These are phyloP conservation scores for Eudasyphora cyanicolor DNA, from an alignment of 2,888 invertebrate species.

Conservation along the genomic window DNA sequence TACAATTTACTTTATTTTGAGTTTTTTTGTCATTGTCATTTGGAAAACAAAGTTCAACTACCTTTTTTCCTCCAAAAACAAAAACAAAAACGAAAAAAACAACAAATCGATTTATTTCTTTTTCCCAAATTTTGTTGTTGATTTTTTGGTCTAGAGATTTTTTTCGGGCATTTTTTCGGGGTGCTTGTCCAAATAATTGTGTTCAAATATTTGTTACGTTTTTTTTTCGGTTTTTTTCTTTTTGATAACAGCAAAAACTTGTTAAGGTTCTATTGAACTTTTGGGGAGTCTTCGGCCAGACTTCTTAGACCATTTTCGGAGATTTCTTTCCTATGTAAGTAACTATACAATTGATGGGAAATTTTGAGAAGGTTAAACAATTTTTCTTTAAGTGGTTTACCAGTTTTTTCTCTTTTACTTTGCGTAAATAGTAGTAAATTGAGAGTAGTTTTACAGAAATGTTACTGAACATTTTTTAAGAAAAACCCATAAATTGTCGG, in stretches of 20 bases:
- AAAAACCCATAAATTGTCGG: too few species aligned
- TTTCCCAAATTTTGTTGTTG: neutral
- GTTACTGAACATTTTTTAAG: too few species aligned
- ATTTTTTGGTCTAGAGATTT: neutral
- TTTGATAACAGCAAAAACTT: neutral
- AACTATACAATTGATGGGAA: neutral
- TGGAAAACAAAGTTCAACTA: neutral
- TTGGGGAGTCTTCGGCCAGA: neutral
- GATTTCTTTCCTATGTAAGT: neutral
- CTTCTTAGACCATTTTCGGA: neutral
- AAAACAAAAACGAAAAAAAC: neutral
- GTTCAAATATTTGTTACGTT: constrained; percentile 13
- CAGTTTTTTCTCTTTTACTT: too few species aligned
- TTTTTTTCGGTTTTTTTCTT: neutral
- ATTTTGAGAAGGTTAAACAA: neutral
- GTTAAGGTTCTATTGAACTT: constrained; percentile 27
- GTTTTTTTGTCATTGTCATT: neutral
- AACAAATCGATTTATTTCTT: neutral
- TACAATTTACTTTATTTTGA: neutral
- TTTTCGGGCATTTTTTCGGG: neutral
- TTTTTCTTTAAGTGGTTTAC: constrained; percentile 22
- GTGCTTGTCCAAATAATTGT: neutral
- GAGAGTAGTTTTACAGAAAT: neutral
- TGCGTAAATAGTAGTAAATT: neutral
- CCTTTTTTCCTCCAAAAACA: neutral